Evolutionary conservation across 2,797 vertebrate genomes (phyloP), one percentile per base, ranked within the genome.

Genomic region (Petrocephalus sullivani): DNA sequence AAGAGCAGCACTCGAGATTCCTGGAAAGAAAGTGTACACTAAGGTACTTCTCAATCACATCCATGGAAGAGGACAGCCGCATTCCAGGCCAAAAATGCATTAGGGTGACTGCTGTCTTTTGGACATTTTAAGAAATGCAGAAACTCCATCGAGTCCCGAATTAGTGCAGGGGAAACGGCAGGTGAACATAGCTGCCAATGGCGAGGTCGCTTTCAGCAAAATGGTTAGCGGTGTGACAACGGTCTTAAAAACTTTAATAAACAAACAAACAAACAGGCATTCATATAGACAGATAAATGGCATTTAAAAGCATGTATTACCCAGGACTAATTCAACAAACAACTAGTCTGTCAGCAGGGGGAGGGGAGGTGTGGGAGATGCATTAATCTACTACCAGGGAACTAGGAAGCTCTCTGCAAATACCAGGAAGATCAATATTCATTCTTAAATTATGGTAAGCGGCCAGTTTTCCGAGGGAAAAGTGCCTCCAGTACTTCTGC

Each of bases 81-180:
- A 1, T 41, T 53, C n/a, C 51, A 19, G n/a, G 54, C 23, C 57
- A 53, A 85, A 83, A 82, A 21, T 6, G 10, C 60, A 85, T 85
- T 71, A 88, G 60, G n/a, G 7, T 14, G 10, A 84, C 67, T 49
- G 23, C 81, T 51, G 81, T 88, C 87, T 51, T 6, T 84, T 37
- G 19, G n/a, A 10, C 28, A 12, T 86, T 86, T 85, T 33, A 83
- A 58, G 21, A 83, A 53, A 83, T 19, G 8, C 53, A 71, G 21
- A 21, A 57, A 16, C 9, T 12, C 28, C 23, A 28, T 23, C 5
- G 53, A 56, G 23, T 19, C 57, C 51, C 7, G 5, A 37, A 57
- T 33, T 4, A 19, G 14, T 12, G 56, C 53, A 86, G 23, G 54
- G 83, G 16, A 9, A 28, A 56, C 83, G 54, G 14, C 4, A 33